Base-by-base conservation (phyloP, 2,113 vertebrate genomes). In the Dicentrarchus labrax region DNA sequence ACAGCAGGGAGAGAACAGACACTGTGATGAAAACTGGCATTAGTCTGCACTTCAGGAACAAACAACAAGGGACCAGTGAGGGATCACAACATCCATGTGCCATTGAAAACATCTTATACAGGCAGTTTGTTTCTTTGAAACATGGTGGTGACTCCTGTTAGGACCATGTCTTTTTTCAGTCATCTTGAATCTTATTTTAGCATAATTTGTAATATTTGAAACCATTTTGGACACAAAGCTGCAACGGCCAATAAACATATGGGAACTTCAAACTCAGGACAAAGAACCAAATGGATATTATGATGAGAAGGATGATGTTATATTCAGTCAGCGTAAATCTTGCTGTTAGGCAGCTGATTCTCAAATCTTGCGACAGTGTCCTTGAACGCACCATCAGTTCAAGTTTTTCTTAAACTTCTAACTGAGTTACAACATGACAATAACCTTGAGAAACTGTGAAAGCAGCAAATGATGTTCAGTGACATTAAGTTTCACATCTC, bases 11-110 rank as follows among this genome's bases (percentile, higher is more conserved):
- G 21, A 54, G 6, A 45, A 30, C 15, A 0, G 47, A 43, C 64
- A 11, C 41, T 0, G 50, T 6, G 61, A 73, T 80, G 69, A 54
- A 74, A 78, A 66, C 4, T 8, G 68, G 39, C 56, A 65, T 78
- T 45, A 78, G 21, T 8, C 8, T 2, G 64, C 39, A 66, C 68
- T 73, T 59, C 47, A 68, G 76, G 69, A 54, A 71, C 41, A 12
- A 15, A 61, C 61, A 50, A 19, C 36, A 22, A 24, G 21, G 67
- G 78, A 72, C 67, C 36, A 39, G 7, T 2, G 47, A 64, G 30
- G 74, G 67, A 56, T 68, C 73, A 51, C n/a, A 59, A 39, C 38
- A 48, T 54, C 21, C 62, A 8, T 13, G 41, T 48, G 2, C 50
- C 67, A 6, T 15, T 0, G 0, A 47, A 9, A 13, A n/a, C 6